A percentile compares a stretch with the other conserved stretches of the same genome.
Conservation (phyloP, 2,797 vertebrate genomes). For the Acrocephalus scirpaceus region DNA sequence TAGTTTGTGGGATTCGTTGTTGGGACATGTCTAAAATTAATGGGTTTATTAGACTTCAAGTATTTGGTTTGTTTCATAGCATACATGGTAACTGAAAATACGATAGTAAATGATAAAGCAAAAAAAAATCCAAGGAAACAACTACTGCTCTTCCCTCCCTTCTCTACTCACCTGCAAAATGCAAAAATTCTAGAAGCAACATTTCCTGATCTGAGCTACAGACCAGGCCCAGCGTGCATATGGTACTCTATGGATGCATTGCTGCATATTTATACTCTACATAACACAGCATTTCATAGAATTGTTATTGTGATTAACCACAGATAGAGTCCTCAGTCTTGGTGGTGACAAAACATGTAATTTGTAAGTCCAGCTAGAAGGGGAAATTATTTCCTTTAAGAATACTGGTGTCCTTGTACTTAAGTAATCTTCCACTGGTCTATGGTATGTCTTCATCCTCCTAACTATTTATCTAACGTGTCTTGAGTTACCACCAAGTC, state of each 20-base stretch:
- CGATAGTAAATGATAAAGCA: neutral
- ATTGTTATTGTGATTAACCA: neutral
- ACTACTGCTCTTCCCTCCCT: neutral
- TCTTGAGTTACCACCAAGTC: neutral
- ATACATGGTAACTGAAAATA: neutral
- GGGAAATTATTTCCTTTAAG: neutral
- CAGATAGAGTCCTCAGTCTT: neutral
- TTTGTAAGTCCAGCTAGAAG: neutral
- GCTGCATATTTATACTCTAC: neutral
- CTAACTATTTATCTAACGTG: neutral
- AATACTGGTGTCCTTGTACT: neutral
- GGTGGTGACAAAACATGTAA: neutral
- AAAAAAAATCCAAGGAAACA: neutral
- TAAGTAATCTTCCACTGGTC: neutral
- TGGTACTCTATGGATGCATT: neutral
- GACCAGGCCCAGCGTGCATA: fast-evolving
- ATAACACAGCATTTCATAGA: neutral
- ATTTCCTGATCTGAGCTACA: neutral
- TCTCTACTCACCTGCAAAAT: neutral
- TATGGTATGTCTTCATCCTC: neutral
- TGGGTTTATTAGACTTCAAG: neutral
- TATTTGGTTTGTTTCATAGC: neutral
- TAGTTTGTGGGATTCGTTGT: neutral
- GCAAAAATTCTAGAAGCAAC: neutral
- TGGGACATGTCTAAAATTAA: neutral